Evolutionary conservation across 2,797 vertebrate genomes (phyloP), one percentile per base, ranked within the genome.

Genomic region (Anabas testudineus): DNA sequence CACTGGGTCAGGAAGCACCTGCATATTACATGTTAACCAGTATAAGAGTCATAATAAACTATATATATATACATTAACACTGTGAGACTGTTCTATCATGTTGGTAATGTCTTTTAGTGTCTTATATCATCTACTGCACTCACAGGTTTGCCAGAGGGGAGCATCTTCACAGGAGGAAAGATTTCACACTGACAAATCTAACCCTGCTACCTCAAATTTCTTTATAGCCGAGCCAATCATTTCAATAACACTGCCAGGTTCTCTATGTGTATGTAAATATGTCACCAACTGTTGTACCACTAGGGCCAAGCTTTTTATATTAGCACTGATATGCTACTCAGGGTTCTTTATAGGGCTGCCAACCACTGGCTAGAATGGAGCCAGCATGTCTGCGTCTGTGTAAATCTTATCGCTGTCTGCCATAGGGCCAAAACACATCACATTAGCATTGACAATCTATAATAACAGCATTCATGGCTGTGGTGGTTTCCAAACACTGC

Each of bases 351-450:
- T 59, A 72, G 69, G 47, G 0, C 12, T 67, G 81, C 81, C 86
- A 83, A 43, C 61, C 2, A 30, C 67, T 54, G 81, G 73, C 67
- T 46, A 24, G 67, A 28, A 28, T 15, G 32, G 51, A 67, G 73
- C 46, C 3, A 3, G 16, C 55, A 4, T 43, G 52, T 65, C 69
- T 34, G 63, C 3, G 36, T 79, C 78, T 71, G 48, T 61, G 68
- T 82, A 78, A 71, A 76, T 81, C 72, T 77, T 82, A 84, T 86
- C 74, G 24, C 46, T 0, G 46, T 46, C 72, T 74, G 76, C 81
- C 76, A 67, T 42, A 10, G 59, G 74, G 79, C 73, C 65, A 48
- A 74, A 76, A 73, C 1, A 18, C 63, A 49, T 30, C 71, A 47
- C 57, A 74, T 82, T 80, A 78, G 19, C 57, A 74, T 67, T 61